Conservation (phyloP, 2,113 vertebrate species). For the Xiphophorus maculatus region DNA sequence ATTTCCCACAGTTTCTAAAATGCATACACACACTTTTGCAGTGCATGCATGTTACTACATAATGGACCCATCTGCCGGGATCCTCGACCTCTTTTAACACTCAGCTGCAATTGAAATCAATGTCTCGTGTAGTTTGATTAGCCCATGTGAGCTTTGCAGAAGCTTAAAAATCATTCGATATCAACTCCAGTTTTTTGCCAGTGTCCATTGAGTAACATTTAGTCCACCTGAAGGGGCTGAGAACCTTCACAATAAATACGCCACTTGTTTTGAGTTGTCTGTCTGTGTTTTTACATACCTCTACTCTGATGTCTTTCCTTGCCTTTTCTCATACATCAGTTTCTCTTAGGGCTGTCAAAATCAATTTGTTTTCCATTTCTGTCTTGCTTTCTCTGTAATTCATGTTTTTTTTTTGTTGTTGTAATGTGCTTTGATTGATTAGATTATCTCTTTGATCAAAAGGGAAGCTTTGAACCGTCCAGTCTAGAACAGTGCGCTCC, state of each 20-base stretch:
- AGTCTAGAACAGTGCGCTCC: slow-evolving; percentile 56
- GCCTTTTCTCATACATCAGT: slow-evolving; percentile 41
- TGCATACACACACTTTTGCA: slow-evolving; percentile 41
- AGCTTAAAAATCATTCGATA: slow-evolving; percentile 10
- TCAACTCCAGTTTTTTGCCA: slow-evolving; percentile 20
- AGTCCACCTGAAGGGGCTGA: slow-evolving; percentile 18
- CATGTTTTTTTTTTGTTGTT: slow-evolving; percentile 31
- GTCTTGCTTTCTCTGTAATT: slow-evolving; percentile 53
- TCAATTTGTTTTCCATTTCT: slow-evolving; percentile 53
- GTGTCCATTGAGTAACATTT: slow-evolving; percentile 15
- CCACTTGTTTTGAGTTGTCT: slow-evolving; percentile 31
- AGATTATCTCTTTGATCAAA: slow-evolving; percentile 44
- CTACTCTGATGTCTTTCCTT: slow-evolving; percentile 34
- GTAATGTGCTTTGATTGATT: slow-evolving; percentile 55
- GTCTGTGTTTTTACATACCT: slow-evolving; percentile 21
- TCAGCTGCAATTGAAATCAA: slow-evolving; percentile 54
- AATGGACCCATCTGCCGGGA: slow-evolving; percentile 52
- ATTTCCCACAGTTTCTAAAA: slow-evolving; percentile 32
- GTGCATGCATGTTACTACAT: slow-evolving; percentile 62
- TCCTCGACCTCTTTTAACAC: slow-evolving; percentile 50
- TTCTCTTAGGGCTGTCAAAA: slow-evolving; percentile 29
- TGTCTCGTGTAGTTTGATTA: background rate
- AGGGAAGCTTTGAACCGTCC: slow-evolving; percentile 44
- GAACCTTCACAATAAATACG: slow-evolving; percentile 7
- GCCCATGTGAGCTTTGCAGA: slow-evolving; percentile 21